Percentiles rank a stretch among this genome's conserved stretches.
Evolutionary conservation across 2,888 invertebrate species (phyloP).

Genomic region (Tuta absoluta): DNA sequence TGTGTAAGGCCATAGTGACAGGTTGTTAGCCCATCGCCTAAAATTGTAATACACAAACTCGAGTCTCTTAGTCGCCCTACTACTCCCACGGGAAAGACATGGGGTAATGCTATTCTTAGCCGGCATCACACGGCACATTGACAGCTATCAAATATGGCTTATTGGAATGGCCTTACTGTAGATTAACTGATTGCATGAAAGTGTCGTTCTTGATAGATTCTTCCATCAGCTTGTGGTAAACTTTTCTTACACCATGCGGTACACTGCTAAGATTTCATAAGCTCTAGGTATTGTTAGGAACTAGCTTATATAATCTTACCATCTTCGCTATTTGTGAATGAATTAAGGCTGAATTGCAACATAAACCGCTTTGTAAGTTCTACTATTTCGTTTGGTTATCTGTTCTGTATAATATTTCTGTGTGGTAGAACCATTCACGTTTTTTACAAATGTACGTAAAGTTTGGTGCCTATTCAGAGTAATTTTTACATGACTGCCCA

Average conservation of each 20-base stretch:
- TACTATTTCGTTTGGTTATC: neutral
- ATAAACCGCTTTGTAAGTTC: neutral
- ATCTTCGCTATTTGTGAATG: neutral
- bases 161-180: no score
- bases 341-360: neutral
- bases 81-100: no score
- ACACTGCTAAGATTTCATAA: neutral
- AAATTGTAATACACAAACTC: no score
- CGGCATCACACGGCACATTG: no score
- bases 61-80: no score
- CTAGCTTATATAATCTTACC: neutral
- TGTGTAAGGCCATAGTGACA: no score
- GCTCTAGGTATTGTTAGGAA: neutral
- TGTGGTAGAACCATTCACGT: neutral
- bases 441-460: no score
- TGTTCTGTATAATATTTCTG: neutral
- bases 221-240: neutral
- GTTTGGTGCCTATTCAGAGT: no score
- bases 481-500: no score
- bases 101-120: no score
- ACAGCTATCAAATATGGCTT: no score
- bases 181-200: neutral
- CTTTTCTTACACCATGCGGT: neutral
- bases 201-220: neutral
- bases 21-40: no score